Evolutionary conservation across 2,888 invertebrate genomes (phyloP), one percentile per base, ranked within the genome.

Genomic region (Meteorus colon): DNA sequence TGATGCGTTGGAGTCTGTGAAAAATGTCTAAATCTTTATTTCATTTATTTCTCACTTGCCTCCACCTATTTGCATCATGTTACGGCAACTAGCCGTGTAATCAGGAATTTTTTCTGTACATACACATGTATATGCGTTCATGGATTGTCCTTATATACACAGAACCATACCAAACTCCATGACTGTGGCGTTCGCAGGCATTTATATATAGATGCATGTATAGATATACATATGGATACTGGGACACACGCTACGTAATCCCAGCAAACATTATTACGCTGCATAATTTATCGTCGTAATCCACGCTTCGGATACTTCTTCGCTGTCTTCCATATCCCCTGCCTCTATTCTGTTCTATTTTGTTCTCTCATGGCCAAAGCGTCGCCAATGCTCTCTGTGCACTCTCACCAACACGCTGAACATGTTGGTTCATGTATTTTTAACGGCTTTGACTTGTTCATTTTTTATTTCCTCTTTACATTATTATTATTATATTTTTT

Each of bases 281-380:
- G 79, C 75, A 79, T 79, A 79, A 79, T 79, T 77, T 79, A 79
- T 79, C 71, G 48, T 74, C 62, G 69, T 79, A 77, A 77, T 79
- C 79, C 77, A 76, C 74, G 76, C 74, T 77, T 76, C 73, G 77
- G 77, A 77, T 79, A 76, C 76, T 76, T 73, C 68, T 77, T 75
- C 75, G 65, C 34, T 62, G 62, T 29, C 62, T 31, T 31, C 62
- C 29, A 62, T 31, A 31, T 66, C 45, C 37, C 34, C n/a, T 14
- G 71, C 51, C 5, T 29, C 41, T 24, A n/a, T 45, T 31, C 48
- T 55, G 55, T 55, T 10, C 29, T 65, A 62, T 27, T 55, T 31
- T 71, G 71, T 55, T 55, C 19, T 55, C 55, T 55, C 19, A 55
- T 19, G 19, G 55, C 55, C 55, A 55, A 55, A 55, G 55, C 55